A percentile compares a stretch with the other conserved stretches of the same genome.
Evolutionary conservation across 2,113 vertebrate genomes (phyloP).

Genomic region (Setophaga coronata): DNA sequence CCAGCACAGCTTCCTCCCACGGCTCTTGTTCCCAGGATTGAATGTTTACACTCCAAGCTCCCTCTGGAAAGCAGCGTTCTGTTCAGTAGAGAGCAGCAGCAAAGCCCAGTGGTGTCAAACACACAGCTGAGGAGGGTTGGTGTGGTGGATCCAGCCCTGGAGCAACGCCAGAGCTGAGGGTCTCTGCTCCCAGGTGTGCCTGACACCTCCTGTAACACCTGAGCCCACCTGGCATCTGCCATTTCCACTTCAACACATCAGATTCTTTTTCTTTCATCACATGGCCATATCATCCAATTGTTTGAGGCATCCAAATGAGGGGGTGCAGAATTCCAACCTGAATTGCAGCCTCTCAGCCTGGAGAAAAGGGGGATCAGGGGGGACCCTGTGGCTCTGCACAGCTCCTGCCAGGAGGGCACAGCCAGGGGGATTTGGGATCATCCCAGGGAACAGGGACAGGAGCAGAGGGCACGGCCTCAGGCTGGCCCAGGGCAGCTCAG

Average conservation of each 20-base stretch:
- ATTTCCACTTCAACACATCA: fast-evolving
- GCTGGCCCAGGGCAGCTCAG: background rate
- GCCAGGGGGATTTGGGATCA: background rate
- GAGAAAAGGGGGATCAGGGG: background rate
- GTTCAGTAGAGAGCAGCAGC: fast-evolving
- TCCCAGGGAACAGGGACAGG: background rate
- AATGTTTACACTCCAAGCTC: background rate
- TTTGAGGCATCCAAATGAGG: background rate
- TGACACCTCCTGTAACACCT: fast-evolving
- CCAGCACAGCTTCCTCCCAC: background rate
- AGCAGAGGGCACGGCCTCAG: background rate
- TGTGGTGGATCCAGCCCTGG: background rate
- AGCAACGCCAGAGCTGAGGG: fast-evolving
- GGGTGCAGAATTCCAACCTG: background rate
- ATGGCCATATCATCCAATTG: fast-evolving
- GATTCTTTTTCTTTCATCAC: background rate
- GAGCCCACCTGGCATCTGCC: background rate
- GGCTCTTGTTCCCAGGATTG: background rate
- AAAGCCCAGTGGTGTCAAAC: fast-evolving
- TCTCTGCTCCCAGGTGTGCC: background rate
- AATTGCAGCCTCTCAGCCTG: background rate
- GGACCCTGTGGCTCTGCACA: background rate
- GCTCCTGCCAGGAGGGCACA: background rate
- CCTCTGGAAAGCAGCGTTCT: background rate
- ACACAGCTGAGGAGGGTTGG: fast-evolving